Base-by-base conservation (phyloP, 2,888 invertebrate species). In the Sturmia bella region DNA sequence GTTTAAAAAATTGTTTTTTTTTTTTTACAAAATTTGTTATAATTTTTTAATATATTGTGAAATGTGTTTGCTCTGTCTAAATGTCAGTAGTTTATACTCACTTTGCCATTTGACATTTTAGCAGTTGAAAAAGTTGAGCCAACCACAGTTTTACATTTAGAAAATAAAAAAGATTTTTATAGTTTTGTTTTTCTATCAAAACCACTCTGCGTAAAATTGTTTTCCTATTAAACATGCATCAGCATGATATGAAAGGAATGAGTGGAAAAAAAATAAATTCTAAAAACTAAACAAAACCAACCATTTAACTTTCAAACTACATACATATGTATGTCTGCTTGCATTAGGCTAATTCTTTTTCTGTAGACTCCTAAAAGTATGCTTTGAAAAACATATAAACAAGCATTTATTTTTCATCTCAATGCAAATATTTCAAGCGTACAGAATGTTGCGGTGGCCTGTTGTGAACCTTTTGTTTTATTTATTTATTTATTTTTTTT, bases 381-480 rank as follows among this genome's bases (percentile, higher is more conserved):
- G 48, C 64, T 72, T 64, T 64, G 32, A 19, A 75, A 56, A 27
- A 45, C 37, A 0, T 37, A 37, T 48, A 56, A 6, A 15, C 21
- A 52, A 41, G 54, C 54, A 57, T 75, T 27, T 32, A 32, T 32
- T 41, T 24, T 24, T 43, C 6, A 52, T 37, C 27, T 41, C 32
- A 24, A 37, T 52, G 32, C 3, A 32, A 68, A 52, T 76, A 72
- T 57, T 43, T 72, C 57, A 78, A 43, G 50, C 64, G 57, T 72
- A 63, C 6, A 52, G 43, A 70, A 63, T 27, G 43, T 57, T 63
- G 56, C 56, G 48, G 56, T 48, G 54, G 15, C 15, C 4, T 39
- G 52, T 61, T 61, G 15, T 50, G 39, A 59, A 24, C 9, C 48
- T 27, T 7, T 43, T 54, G 12, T 50, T 50, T 52, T 15, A 50